Base-by-base conservation (phyloP, 1,140 invertebrate species). In the Calephelis virginiensis region DNA sequence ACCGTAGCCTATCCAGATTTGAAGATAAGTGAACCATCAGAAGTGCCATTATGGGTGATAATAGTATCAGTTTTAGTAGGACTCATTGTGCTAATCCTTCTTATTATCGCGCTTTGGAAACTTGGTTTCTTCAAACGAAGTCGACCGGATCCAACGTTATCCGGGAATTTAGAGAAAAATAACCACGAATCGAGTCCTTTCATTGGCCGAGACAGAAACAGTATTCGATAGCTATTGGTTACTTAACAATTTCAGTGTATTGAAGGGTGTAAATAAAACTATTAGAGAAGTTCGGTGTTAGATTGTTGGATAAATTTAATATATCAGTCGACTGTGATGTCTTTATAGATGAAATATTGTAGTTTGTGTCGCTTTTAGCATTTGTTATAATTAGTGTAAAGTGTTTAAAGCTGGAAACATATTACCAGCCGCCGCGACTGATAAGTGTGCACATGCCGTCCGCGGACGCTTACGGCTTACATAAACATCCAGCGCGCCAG, bases 101-200 rank as follows among this genome's bases (percentile, higher is more conserved):
- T 98, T 40, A 95, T 95, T n/a, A 91, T 96, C 17, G 85, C 95
- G 5, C 82, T 98, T 28, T 97, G 96, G 94, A 97, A 96, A 90
- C 92, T 96, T 40, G 97, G 97, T 53, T 98, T 98, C 93, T 98
- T 98, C 91, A 97, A 97, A 82, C 83, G 96, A 64, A 94, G 95
- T 85, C 93, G 95, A 70, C 95, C 95, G 8, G 96, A 97, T 85
- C 95, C 95, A 0, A 97, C 96, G 13, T 79, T 97, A 0, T 96
- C 95, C 6, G 96, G 96, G 7, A 97, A 97, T 85, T 85, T 97
- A 37, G 94, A 96, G 81, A 96, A 96, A 79, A 94, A 95, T 67
- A 93, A 93, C 69, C 95, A 94, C 40, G 95, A 96, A 75, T 90
- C 90, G 38, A 93, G 92, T 68, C 92, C 93, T 17, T 93, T 93